These are phyloP conservation scores for Hippocampus mohnikei DNA, from an alignment of 2,113 vertebrate genomes.

Conservation along the genomic window DNA sequence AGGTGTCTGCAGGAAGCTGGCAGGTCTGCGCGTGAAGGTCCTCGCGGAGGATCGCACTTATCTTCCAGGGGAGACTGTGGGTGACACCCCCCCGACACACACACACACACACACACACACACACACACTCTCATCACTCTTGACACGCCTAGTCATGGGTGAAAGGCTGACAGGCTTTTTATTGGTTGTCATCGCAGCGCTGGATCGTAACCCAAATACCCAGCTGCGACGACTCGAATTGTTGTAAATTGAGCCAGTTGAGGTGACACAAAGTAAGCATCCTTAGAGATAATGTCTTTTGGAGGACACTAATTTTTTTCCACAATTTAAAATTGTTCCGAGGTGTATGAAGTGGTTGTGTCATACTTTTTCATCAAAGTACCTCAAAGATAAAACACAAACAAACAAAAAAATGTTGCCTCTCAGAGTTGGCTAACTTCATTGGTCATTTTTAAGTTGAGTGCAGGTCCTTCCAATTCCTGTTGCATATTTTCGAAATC, in stretches of 20 bases:
- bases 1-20: conserved; percentile 73
- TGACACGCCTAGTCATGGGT: neutral
- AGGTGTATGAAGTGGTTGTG: neutral
- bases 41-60: conserved; percentile 54
- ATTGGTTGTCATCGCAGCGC: conserved; percentile 19
- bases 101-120: neutral
- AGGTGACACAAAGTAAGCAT: conserved; percentile 26
- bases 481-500: too few species aligned
- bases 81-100: conserved; percentile 37
- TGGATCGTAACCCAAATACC: neutral
- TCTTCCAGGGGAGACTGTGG: conserved; percentile 53
- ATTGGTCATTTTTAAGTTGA: too few species aligned
- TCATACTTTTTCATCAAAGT: too few species aligned
- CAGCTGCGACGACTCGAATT: conserved; percentile 6
- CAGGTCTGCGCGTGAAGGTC: conserved; percentile 53
- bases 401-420: too few species aligned
- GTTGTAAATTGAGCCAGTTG: conserved; percentile 1
- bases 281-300: conserved; percentile 3
- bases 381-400: too few species aligned
- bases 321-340: neutral
- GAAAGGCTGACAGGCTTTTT: conserved; percentile 21
- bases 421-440: too few species aligned
- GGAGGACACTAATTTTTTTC: neutral
- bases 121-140: neutral
- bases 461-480: too few species aligned